Conservation (phyloP, 2,113 vertebrate species). For the Anser brachyrhynchus region DNA sequence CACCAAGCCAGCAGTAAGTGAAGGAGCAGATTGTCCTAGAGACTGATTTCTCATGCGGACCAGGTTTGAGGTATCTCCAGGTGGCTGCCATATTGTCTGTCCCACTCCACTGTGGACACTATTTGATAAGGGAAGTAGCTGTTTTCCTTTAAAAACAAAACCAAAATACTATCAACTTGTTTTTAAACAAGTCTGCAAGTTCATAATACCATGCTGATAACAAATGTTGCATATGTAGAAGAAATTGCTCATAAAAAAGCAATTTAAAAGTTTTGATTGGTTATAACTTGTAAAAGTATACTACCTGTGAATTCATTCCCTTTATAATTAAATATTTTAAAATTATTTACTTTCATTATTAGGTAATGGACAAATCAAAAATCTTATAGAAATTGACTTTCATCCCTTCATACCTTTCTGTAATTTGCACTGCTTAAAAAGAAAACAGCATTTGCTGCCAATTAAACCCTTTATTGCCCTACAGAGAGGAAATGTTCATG, state of each 20-base stretch:
- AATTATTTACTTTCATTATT: neutral
- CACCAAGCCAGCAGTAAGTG: slow-evolving; percentile 95
- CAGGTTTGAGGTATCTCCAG: slow-evolving; percentile 89
- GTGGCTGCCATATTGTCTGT: slow-evolving; percentile 84
- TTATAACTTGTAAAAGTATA: neutral
- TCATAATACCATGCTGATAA: neutral
- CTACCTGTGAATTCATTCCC: neutral
- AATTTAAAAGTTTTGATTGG: neutral
- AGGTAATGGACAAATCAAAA: neutral
- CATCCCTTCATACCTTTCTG: neutral
- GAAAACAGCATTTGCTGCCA: neutral
- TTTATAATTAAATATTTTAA: neutral
- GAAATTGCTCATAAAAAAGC: neutral
- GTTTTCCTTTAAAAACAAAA: slow-evolving; percentile 85
- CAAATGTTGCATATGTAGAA: neutral
- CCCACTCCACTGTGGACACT: slow-evolving; percentile 90
- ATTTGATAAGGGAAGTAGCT: slow-evolving; percentile 92
- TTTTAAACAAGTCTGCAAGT: neutral
- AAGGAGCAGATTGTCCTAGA: slow-evolving; percentile 94
- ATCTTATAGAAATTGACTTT: neutral
- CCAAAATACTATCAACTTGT: slow-evolving; percentile 36
- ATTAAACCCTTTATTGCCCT: neutral
- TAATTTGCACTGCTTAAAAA: neutral
- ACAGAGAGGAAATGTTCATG: neutral
- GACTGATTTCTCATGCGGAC: slow-evolving; percentile 95